Conservation (phyloP, 1,140 invertebrate genomes). For the Drosophila pectinifera region DNA sequence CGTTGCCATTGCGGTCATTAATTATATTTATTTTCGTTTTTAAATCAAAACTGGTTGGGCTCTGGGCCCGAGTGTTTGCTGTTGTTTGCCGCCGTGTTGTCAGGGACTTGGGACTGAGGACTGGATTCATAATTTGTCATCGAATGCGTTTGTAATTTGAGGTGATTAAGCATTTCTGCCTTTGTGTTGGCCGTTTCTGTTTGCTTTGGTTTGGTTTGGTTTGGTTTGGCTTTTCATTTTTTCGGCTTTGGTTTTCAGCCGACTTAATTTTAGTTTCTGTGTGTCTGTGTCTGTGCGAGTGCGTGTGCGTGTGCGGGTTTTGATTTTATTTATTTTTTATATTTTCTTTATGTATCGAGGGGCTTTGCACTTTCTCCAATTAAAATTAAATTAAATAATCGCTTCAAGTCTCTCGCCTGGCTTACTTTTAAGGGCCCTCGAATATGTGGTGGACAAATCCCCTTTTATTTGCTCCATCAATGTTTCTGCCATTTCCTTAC, state of each 20-base stretch:
- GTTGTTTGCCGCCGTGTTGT: slow-evolving; percentile 68
- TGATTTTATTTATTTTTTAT: slow-evolving; percentile 16
- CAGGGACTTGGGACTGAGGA: slow-evolving; percentile 8
- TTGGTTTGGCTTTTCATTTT: slow-evolving; percentile 47
- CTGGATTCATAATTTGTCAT: slow-evolving; percentile 76
- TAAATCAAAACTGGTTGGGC: slow-evolving; percentile 68
- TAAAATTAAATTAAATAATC: slow-evolving; percentile 80
- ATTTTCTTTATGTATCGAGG: slow-evolving; percentile 19
- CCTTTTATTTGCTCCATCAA: no score
- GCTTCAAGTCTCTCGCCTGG: slow-evolving; percentile 29
- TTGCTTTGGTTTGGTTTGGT: slow-evolving; percentile 47
- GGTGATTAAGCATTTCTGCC: slow-evolving; percentile 70
- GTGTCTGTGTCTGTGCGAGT: no score
- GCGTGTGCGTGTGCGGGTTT: slow-evolving; percentile 24
- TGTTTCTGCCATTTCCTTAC: no score
- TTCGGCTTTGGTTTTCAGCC: slow-evolving; percentile 17
- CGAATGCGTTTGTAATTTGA: slow-evolving; percentile 75
- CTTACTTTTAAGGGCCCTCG: background rate
- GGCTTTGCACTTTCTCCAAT: slow-evolving; percentile 80
- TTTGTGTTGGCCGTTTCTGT: slow-evolving; percentile 41
- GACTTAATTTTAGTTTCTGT: slow-evolving; percentile 43
- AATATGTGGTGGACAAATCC: background rate
- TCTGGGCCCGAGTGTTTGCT: slow-evolving; percentile 63
- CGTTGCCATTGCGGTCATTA: slow-evolving; percentile 78
- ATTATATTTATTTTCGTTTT: slow-evolving; percentile 77